A percentile compares a stretch with the other conserved stretches of the same genome.
phyloP scores from a whole-genome alignment of 2,888 invertebrate genomes.

The Cantharis lateralis region DNA sequence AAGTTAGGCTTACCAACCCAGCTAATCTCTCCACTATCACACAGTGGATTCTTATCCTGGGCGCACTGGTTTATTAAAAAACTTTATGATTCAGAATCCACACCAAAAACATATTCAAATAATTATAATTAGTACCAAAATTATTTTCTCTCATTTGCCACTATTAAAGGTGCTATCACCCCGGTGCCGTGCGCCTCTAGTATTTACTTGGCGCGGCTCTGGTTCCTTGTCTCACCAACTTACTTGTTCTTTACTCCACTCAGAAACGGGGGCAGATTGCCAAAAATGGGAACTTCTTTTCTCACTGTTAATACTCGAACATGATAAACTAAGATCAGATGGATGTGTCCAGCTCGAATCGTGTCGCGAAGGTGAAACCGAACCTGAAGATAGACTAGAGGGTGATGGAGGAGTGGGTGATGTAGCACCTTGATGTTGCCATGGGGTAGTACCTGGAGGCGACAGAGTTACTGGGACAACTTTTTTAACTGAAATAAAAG shows the following conservation, averaged over 20 bases:
- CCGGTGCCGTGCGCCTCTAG: not conserved
- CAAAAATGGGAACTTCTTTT: constrained; percentile 68
- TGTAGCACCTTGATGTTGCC: constrained; percentile 61
- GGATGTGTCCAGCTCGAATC: constrained; percentile 60
- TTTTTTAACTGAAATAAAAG: constrained; percentile 63
- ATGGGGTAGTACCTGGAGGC: constrained; percentile 67
- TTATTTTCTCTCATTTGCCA: not conserved
- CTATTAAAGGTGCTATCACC: not conserved
- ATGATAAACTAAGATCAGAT: constrained; percentile 63
- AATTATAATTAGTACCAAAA: not conserved
- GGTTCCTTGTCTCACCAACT: constrained; percentile 33
- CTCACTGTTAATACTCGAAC: constrained; percentile 66
- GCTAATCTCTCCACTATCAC: not conserved
- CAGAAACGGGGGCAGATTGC: constrained; percentile 72
- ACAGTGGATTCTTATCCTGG: not conserved
- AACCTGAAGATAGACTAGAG: constrained; percentile 68
- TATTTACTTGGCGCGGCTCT: not conserved
- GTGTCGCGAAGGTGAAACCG: constrained; percentile 59
- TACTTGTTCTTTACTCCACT: constrained; percentile 81
- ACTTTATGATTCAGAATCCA: not conserved
- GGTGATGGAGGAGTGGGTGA: constrained; percentile 66
- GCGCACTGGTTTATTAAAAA: not conserved
- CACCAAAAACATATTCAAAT: not conserved
- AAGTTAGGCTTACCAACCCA: too few relatives aligned
- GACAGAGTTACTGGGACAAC: constrained; percentile 67